phyloP scores from a whole-genome alignment of 2,113 vertebrate species.

The Aepyceros melampus region DNA sequence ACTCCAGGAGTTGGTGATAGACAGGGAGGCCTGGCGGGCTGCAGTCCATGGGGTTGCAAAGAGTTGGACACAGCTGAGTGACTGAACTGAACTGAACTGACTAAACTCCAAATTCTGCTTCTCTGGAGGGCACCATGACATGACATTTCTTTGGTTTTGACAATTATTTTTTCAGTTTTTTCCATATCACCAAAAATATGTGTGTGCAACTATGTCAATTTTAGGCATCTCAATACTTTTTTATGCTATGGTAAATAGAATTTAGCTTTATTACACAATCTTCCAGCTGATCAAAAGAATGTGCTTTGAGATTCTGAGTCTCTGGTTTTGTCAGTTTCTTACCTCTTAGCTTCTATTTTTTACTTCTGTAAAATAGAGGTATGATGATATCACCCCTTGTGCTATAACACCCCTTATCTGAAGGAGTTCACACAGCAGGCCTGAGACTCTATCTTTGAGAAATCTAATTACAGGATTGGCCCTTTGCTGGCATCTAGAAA shows the following conservation, averaged over 20 bases:
- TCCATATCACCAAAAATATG: not conserved
- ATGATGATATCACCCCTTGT: not conserved
- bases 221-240: not conserved
- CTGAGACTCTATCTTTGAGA: not conserved
- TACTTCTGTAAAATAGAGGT: not conserved
- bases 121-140: not conserved
- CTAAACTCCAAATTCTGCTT: not conserved
- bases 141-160: not conserved
- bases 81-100: not conserved
- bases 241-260: not conserved
- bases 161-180: not conserved
- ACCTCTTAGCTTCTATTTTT: not conserved
- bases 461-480: not conserved
- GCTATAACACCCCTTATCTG: not conserved
- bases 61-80: not conserved
- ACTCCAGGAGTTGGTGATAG: not conserved
- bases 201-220: not conserved
- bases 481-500: not conserved
- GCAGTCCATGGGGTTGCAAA: not conserved
- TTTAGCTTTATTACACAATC: not conserved
- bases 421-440: not conserved
- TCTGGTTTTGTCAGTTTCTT: not conserved
- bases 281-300: not conserved
- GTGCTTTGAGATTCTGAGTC: not conserved
- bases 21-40: not conserved